Base-by-base conservation (phyloP, 2,113 vertebrate genomes). In the Bos taurus region DNA sequence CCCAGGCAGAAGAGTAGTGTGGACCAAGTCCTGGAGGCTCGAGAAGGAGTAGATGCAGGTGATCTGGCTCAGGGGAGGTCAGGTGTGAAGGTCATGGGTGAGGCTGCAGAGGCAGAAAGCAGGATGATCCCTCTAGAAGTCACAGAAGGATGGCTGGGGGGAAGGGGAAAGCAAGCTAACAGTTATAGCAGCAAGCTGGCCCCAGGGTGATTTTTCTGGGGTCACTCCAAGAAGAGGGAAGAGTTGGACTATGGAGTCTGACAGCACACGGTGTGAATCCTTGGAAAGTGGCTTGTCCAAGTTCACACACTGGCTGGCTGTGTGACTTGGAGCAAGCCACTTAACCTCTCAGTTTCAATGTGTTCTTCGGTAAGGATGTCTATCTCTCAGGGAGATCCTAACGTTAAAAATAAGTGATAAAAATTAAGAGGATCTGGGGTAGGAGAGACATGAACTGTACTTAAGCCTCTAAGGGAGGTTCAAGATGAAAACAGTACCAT, bases 21-120 rank as follows among this genome's bases (percentile, higher is more conserved):
- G 81, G 50, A 21, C 23, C 33, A 43, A 67, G 57, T 50, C 57
- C 15, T 33, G 60, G 28, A 48, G 16, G 30, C 54, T 83, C 54
- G 2, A 74, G 88, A 19, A 56, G 36, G 26, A 77, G 50, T 33
- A 33, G 36, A 12, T 14, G 28, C 13, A 56, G 36, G 83, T 14
- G 19, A 36, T 13, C 57, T 64, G 91, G 46, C 21, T n/a, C 28
- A n/a, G 57, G 19, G 6, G 40, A 78, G 62, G 54, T 15, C 2
- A 1, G 2, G 21, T 23, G 21, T 13, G 52, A 14, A 46, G 17
- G 17, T 5, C 28, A 16, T 0, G 6, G 60, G 15, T 0, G 4
- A 74, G 46, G 28, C n/a, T 7, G 7, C 54, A 56, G 57, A 74
- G 46, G 80, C 28, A 17, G 77, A 78, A 89, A 74, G 5, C 1